phyloP scores from a whole-genome alignment of 1,140 invertebrate genomes.

The Caerostris extrusa region DNA sequence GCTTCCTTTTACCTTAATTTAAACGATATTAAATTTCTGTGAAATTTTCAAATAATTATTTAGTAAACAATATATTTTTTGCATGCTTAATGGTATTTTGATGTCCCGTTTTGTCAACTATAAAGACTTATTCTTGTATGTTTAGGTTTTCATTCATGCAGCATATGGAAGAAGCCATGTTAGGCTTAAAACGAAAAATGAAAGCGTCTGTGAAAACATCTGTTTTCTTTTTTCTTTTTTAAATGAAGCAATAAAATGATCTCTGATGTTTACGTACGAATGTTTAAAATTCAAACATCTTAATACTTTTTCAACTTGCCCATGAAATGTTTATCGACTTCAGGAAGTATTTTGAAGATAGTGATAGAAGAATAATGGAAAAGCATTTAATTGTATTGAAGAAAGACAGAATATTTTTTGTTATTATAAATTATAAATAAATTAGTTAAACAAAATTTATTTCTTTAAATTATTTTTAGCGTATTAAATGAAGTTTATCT shows the following conservation, averaged over 20 bases:
- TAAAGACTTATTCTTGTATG: conserved; percentile 59
- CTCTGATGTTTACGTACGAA: background rate
- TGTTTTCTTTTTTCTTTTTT: conserved; percentile 31
- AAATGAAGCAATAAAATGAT: conserved; percentile 15
- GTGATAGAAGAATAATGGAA: background rate
- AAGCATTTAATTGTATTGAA: background rate
- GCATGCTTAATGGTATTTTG: conserved; percentile 74
- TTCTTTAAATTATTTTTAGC: no score
- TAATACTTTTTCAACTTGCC: background rate
- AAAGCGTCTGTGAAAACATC: background rate
- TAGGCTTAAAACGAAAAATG: conserved; percentile 60
- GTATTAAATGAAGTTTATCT: no score
- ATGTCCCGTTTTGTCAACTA: conserved; percentile 59
- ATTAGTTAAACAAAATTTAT: no score
- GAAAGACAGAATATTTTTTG: background rate
- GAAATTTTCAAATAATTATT: no score
- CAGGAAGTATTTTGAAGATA: background rate
- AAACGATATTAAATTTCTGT: no score
- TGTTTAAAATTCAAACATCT: conserved; percentile 37
- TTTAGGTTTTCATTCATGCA: conserved; percentile 38
- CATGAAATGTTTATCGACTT: background rate
- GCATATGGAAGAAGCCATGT: conserved; percentile 26
- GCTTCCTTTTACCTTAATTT: no score
- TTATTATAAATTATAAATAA: no score
- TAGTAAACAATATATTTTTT: background rate